phyloP scores from a whole-genome alignment of 2,797 vertebrate species.

The Craterocephalus amniculus region DNA sequence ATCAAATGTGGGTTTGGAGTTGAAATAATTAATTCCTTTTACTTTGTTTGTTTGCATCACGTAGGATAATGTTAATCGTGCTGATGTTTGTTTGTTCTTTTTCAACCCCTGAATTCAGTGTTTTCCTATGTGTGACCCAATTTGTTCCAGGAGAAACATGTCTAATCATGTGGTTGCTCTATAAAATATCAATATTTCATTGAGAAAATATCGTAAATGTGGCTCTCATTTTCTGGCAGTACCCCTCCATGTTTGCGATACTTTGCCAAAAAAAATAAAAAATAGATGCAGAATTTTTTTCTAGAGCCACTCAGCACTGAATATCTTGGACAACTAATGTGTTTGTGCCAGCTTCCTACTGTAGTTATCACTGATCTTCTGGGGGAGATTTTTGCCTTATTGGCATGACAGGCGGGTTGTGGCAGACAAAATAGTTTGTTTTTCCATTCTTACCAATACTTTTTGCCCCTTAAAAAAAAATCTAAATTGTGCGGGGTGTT shows the following conservation, averaged over 20 bases:
- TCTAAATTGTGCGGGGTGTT: too few species aligned
- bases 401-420: too few species aligned
- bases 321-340: too few species aligned
- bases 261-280: not conserved
- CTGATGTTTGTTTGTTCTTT: not conserved
- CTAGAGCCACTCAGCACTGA: too few species aligned
- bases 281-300: too few species aligned
- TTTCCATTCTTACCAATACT: too few species aligned
- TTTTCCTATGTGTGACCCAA: not conserved
- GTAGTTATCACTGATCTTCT: too few species aligned
- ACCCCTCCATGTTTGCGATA: too few species aligned
- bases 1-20: not conserved
- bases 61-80: not conserved
- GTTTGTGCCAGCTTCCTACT: too few species aligned
- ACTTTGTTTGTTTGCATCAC: not conserved
- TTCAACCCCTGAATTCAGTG: not conserved
- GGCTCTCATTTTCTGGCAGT: not conserved
- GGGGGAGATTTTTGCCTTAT: too few species aligned
- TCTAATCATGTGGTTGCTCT: not conserved
- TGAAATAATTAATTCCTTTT: constrained; percentile 1
- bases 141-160: not conserved
- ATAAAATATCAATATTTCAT: not conserved
- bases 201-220: not conserved
- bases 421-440: too few species aligned
- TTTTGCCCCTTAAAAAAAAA: too few species aligned